Conservation (phyloP, 2,113 vertebrate species). For the Turnix velox region DNA sequence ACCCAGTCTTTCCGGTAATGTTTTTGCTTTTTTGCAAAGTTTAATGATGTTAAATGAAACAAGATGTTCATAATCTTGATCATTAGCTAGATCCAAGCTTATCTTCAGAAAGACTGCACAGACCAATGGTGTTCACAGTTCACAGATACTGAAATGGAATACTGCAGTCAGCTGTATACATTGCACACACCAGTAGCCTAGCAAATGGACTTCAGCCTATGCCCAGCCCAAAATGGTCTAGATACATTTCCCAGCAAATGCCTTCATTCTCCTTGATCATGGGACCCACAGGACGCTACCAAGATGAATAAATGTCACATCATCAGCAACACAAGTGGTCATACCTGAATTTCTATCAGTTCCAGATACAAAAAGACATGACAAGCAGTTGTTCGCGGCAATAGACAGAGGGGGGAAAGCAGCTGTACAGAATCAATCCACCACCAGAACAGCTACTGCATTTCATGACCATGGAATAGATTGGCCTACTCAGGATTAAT, state of each 20-base stretch:
- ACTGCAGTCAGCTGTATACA: slow-evolving; percentile 5
- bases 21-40: neutral
- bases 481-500: neutral
- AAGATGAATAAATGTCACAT: neutral
- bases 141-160: neutral
- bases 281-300: neutral
- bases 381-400: neutral
- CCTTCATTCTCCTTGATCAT: neutral
- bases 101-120: neutral
- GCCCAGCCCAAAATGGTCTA: neutral
- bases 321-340: neutral
- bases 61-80: too few relatives aligned
- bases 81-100: neutral
- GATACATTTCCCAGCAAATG: neutral
- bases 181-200: neutral
- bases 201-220: neutral
- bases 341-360: neutral
- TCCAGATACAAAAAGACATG: neutral
- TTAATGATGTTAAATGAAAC: too few relatives aligned
- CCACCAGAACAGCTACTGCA: neutral
- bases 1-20: neutral
- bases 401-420: neutral
- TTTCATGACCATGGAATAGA: neutral
- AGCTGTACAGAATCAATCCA: neutral
- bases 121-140: neutral